Evolutionary conservation across 1,140 invertebrate species (phyloP).

Genomic region (Drosophila gunungcola): DNA sequence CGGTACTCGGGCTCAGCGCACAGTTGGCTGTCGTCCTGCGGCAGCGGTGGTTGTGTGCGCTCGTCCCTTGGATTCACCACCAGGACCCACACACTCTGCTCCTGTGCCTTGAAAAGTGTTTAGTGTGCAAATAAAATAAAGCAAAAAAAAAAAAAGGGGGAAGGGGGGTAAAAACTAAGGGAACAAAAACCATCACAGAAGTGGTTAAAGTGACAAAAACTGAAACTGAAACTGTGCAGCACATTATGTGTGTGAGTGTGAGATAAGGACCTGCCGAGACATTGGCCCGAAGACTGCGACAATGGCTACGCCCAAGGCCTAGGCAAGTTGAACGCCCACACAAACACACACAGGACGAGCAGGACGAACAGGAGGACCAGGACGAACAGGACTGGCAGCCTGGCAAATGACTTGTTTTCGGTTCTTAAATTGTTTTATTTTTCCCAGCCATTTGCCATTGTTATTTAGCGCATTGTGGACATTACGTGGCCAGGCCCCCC

Average conservation of each 20-base stretch:
- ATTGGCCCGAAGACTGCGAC: conserved; percentile 44
- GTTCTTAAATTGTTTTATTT: conserved; percentile 62
- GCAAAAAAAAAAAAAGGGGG: conserved; percentile 9
- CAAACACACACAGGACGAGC: conserved; percentile 14
- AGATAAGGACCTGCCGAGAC: conserved; percentile 30
- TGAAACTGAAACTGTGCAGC: conserved; percentile 34
- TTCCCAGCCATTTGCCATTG: conserved; percentile 38
- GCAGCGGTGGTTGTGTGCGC: conserved; percentile 79
- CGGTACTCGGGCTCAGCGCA: conserved; percentile 46
- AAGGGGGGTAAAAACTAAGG: conserved; percentile 9
- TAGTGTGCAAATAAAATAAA: conserved; percentile 26
- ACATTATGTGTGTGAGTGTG: conserved; percentile 31
- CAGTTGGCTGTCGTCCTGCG: conserved; percentile 80
- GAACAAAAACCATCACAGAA: conserved; percentile 4
- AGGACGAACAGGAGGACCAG: conserved; percentile 5
- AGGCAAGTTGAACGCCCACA: conserved; percentile 53
- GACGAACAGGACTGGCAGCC: conserved; percentile 12
- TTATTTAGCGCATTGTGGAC: conserved; percentile 49
- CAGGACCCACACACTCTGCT: conserved; percentile 35
- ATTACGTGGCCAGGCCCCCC: conserved; percentile 37
- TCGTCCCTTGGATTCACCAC: conserved; percentile 37
- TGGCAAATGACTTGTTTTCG: conserved; percentile 74
- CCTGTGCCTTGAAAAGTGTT: conserved; percentile 40
- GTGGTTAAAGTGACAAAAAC: conserved; percentile 39
- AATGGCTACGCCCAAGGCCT: conserved; percentile 66